Conservation (phyloP, 1,140 invertebrate genomes). For the Saxidomus purpurata region DNA sequence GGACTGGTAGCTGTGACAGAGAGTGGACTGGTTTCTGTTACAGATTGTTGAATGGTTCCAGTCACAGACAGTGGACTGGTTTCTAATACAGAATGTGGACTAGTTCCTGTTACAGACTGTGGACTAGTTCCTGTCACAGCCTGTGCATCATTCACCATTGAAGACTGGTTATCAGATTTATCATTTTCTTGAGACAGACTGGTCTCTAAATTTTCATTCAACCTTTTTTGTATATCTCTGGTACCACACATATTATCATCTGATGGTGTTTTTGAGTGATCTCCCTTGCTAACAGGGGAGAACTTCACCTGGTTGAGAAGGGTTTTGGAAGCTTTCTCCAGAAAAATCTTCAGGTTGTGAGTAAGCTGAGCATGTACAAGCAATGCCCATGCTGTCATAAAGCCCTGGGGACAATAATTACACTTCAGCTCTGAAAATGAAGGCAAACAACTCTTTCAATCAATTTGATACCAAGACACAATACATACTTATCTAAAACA, state of each 20-base stretch:
- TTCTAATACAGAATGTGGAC: neutral
- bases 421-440: conserved; percentile 75
- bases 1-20: neutral
- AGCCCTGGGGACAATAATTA: conserved; percentile 77
- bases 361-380: conserved; percentile 81
- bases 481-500: too few relatives aligned
- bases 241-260: neutral
- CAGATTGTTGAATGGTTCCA: neutral
- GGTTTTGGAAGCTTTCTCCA: conserved; percentile 72
- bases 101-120: neutral
- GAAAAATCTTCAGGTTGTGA: conserved; percentile 80
- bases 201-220: neutral
- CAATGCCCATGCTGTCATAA: conserved; percentile 81
- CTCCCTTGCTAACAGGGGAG: neutral
- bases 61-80: neutral
- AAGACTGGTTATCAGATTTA: neutral
- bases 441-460: too few relatives aligned
- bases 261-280: neutral
- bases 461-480: too few relatives aligned
- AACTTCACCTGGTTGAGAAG: conserved; percentile 10
- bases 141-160: neutral
- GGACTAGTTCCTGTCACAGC: neutral
- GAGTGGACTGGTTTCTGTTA: neutral
- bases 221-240: neutral
- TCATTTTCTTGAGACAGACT: neutral